Percentiles rank a stretch among this genome's conserved stretches.
These are phyloP conservation scores for Egretta garzetta DNA, from an alignment of 2,113 vertebrate genomes.

Conservation along the genomic window DNA sequence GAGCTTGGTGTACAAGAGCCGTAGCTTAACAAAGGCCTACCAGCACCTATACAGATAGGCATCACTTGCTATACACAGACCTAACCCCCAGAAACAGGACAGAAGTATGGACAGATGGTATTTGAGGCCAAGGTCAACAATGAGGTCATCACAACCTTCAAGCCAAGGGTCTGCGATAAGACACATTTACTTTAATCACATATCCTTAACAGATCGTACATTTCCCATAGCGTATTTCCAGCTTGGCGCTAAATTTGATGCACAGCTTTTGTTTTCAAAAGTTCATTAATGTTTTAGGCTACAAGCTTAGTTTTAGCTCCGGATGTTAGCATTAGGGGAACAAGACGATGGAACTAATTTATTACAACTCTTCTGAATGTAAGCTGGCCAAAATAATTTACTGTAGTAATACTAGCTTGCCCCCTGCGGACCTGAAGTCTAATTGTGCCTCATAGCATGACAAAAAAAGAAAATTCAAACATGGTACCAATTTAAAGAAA, in stretches of 20 bases:
- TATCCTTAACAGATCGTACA: neutral
- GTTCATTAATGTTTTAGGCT: neutral
- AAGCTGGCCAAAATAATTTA: neutral
- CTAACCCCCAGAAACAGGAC: neutral
- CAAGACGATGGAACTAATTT: neutral
- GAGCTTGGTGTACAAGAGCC: neutral
- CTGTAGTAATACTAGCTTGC: neutral
- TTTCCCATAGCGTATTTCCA: neutral
- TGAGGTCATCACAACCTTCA: neutral
- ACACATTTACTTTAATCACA: neutral
- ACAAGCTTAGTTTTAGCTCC: neutral
- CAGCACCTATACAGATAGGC: neutral
- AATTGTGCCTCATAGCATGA: neutral
- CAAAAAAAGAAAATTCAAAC: slow-evolving; percentile 9
- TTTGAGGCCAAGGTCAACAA: slow-evolving; percentile 5
- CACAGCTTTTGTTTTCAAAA: neutral
- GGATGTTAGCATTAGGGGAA: neutral
- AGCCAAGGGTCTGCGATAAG: neutral
- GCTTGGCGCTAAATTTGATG: neutral
- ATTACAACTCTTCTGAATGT: neutral
- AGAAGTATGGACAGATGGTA: neutral
- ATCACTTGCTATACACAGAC: neutral
- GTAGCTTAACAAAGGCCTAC: neutral
- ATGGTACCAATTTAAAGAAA: slow-evolving; percentile 13
- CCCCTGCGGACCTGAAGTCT: neutral